Evolutionary conservation across 2,113 vertebrate genomes (phyloP).

Genomic region (Rissa tridactyla): DNA sequence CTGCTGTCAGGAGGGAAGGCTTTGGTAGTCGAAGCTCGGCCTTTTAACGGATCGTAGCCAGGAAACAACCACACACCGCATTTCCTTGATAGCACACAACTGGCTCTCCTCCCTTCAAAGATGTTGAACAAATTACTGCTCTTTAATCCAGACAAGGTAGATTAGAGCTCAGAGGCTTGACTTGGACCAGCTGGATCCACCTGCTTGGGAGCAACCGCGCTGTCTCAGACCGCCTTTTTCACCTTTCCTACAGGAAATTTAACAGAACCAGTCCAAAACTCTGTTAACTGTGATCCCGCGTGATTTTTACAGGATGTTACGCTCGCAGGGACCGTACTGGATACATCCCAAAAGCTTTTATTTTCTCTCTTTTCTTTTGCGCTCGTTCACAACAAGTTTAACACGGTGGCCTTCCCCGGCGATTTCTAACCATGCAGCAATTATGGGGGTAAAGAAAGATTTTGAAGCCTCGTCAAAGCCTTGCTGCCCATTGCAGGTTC

Average conservation of each 20-base stretch:
- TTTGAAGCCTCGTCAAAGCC: neutral
- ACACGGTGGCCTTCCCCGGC: neutral
- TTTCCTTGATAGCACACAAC: conserved; percentile 18
- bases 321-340: neutral
- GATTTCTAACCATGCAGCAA: neutral
- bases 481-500: neutral
- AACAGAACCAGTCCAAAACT: neutral
- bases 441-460: neutral
- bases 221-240: neutral
- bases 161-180: conserved; percentile 54
- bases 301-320: neutral
- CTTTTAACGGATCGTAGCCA: conserved; percentile 32
- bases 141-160: conserved; percentile 72
- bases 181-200: conserved; percentile 41
- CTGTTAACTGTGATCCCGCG: neutral
- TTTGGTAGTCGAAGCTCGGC: conserved; percentile 49
- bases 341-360: neutral
- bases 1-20: conserved; percentile 45
- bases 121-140: conserved; percentile 68
- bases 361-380: neutral
- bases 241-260: neutral
- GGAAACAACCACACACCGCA: conserved; percentile 52
- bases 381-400: neutral
- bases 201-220: neutral
- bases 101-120: conserved; percentile 40